Conservation (phyloP, 2,888 invertebrate genomes). For the Seira musarum region DNA sequence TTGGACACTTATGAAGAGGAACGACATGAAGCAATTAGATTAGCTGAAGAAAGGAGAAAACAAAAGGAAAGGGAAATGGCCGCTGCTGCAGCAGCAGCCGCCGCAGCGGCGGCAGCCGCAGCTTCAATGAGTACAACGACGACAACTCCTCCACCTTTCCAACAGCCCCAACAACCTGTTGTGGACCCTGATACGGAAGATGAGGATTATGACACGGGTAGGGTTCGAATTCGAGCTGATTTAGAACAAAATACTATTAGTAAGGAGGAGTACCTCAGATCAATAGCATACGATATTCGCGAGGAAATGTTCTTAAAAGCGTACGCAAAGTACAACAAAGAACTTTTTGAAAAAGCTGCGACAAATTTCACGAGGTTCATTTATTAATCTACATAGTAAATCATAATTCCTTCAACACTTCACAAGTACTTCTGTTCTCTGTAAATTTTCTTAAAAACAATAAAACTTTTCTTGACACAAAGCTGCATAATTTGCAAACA, state of each 20-base stretch:
- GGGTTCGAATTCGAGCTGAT: conserved; percentile 20
- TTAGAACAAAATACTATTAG: conserved; percentile 22
- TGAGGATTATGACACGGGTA: conserved; percentile 20
- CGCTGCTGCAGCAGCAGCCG: conserved; percentile 36
- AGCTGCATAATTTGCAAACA: too few relatives aligned
- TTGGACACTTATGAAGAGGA: conserved; percentile 57
- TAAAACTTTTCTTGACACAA: too few relatives aligned
- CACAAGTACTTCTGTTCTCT: too few relatives aligned
- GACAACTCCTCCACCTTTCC: conserved; percentile 6
- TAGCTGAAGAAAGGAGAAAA: conserved; percentile 36
- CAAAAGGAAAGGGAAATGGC: conserved; percentile 34
- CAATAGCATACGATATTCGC: conserved; percentile 1
- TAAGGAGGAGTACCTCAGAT: conserved; percentile 9
- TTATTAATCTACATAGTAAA: background rate
- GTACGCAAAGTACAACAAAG: conserved; percentile 31
- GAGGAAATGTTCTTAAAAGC: conserved; percentile 39
- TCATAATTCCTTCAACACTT: background rate
- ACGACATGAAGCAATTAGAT: conserved; percentile 42
- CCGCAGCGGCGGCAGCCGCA: conserved; percentile 14
- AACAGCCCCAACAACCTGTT: background rate
- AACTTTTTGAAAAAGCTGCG: conserved; percentile 31
- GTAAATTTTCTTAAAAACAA: too few relatives aligned
- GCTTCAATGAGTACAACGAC: conserved; percentile 1
- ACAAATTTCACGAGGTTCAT: conserved; percentile 37
- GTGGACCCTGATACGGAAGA: conserved; percentile 7